These are phyloP conservation scores for Oreonectes daqikongensis DNA, from an alignment of 2,797 vertebrate genomes.

Conservation along the genomic window DNA sequence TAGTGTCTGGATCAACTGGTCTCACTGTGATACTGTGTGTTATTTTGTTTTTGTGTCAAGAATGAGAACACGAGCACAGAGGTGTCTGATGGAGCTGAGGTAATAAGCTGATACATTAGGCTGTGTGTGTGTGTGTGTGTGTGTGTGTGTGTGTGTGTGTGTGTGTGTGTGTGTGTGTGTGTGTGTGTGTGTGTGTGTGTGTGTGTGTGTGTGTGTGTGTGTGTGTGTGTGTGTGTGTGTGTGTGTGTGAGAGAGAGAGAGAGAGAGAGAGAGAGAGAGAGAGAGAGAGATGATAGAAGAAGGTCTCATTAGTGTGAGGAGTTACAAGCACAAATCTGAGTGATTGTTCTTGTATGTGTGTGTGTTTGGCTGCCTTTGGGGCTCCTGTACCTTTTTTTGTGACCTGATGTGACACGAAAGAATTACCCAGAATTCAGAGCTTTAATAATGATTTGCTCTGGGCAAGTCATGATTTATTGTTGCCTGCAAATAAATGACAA, in stretches of 20 bases:
- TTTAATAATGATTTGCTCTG: conserved; percentile 20
- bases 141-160: conserved; percentile 31
- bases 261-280: too few relatives aligned
- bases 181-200: too few relatives aligned
- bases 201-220: too few relatives aligned
- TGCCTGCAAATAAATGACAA: not conserved
- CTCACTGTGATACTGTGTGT: conserved; percentile 27
- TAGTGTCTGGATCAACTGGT: conserved; percentile 11
- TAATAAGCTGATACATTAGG: conserved; percentile 23
- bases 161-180: conserved; percentile 14
- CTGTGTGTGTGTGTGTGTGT: conserved; percentile 27
- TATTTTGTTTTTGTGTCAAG: conserved; percentile 56
- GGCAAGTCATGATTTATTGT: conserved; percentile 46
- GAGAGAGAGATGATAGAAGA: conserved; percentile 10
- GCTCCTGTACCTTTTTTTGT: conserved; percentile 15
- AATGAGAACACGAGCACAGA: conserved; percentile 65
- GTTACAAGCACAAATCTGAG: conserved; percentile 1
- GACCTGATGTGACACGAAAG: conserved; percentile 3
- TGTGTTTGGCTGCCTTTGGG: not conserved
- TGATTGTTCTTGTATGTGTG: not conserved
- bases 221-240: too few relatives aligned
- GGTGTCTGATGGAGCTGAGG: conserved; percentile 63
- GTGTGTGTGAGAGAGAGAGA: too few relatives aligned
- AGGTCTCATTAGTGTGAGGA: conserved; percentile 25
- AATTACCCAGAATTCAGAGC: conserved; percentile 14